Base-by-base conservation (phyloP, 2,113 vertebrate species). In the Astatotilapia flaviijosephi region DNA sequence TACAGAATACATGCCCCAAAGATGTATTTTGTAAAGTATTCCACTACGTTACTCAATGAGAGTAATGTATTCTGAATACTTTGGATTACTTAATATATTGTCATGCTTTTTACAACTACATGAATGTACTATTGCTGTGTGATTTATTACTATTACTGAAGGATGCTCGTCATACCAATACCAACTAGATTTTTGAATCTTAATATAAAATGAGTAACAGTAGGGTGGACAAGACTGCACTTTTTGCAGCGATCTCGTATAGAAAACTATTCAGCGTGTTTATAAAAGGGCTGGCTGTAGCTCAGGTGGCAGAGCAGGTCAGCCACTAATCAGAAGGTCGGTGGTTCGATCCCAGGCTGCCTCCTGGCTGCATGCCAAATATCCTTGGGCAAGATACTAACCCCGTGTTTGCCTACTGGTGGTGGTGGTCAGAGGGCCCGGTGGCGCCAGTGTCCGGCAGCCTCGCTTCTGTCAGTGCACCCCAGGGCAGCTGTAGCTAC, bases 121-220 rank as follows among this genome's bases (percentile, higher is more conserved):
- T 15, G 23, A 28, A 56, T 56, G 55, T 28, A 15, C 7, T 28
- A 56, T 9, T 56, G 55, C 23, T 2, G 13, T 56, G 54, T 56
- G 23, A 56, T 28, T 56, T 28, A 56, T 56, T 15, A 28, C 55
- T 28, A 0, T 56, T 1, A 56, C 23, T 28, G 23, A 56, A 28
- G 23, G 23, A 0, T 28, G 14, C 7, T 56, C 23, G 0, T 0
- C 1, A 56, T 14, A 56, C 12, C 54, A 56, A 5, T 14, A 56
- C 6, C 54, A 26, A 56, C 21, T 55, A 55, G 54, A 55, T 55
- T 26, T 55, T 55, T 26, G 0, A 55, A 26, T 56, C 23, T 26
- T 56, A 56, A 56, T 26, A 56, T 14, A 56, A 26, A 26, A 56
- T 56, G 12, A 26, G 54, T 1, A 56, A 56, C 12, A 56, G 53